phyloP scores from a whole-genome alignment of 2,113 vertebrate genomes.

The Scartelaos histophorus region DNA sequence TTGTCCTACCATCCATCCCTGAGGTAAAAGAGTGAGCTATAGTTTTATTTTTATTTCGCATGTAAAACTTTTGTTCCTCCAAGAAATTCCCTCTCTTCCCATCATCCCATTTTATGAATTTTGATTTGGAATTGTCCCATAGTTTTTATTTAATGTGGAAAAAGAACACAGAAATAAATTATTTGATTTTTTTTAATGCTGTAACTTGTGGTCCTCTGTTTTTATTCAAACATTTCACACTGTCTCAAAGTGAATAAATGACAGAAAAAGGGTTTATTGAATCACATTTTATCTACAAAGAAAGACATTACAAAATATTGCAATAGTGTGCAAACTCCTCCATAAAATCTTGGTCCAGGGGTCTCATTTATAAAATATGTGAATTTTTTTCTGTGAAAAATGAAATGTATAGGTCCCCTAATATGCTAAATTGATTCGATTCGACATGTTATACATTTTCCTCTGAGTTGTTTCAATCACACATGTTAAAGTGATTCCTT shows the following conservation, averaged over 20 bases:
- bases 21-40: constrained; percentile 37
- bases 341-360: too few relatives aligned
- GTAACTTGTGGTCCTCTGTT: constrained; percentile 54
- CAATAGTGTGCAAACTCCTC: too few relatives aligned
- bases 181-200: constrained; percentile 75
- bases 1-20: constrained; percentile 8
- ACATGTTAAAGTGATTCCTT: too few relatives aligned
- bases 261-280: constrained; percentile 37
- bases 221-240: constrained; percentile 18
- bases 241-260: neutral
- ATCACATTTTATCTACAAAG: constrained; percentile 49
- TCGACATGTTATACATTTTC: too few relatives aligned
- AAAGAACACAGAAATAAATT: constrained; percentile 77
- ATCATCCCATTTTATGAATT: constrained; percentile 46
- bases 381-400: too few relatives aligned
- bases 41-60: constrained; percentile 49
- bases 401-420: too few relatives aligned
- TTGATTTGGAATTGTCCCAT: constrained; percentile 71
- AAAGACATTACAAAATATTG: constrained; percentile 10
- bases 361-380: too few relatives aligned
- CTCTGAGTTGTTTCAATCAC: too few relatives aligned
- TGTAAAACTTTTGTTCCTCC: constrained; percentile 59
- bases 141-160: constrained; percentile 77
- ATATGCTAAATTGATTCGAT: too few relatives aligned
- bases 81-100: constrained; percentile 21